Evolutionary conservation across 2,113 vertebrate genomes (phyloP).

Genomic region (Crotalus horridus): DNA sequence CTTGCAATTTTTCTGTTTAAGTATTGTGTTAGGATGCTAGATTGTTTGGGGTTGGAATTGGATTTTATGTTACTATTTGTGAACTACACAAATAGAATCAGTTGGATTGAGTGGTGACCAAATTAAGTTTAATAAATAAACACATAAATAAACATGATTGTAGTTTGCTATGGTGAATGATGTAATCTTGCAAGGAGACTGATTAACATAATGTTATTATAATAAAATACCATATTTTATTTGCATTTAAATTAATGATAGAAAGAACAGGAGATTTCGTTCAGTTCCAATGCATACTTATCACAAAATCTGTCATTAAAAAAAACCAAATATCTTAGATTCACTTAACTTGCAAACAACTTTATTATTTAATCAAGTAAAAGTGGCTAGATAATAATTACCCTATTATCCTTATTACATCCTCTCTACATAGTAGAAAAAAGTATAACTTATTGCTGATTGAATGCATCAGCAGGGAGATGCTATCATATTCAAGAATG

Average conservation of each 20-base stretch:
- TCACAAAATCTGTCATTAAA: neutral
- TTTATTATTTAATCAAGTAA: constrained; percentile 13
- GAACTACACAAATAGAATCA: neutral
- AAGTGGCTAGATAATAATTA: constrained; percentile 9
- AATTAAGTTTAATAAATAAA: neutral
- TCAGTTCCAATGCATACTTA: neutral
- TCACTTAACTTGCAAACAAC: neutral
- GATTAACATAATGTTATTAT: neutral
- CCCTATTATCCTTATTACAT: constrained; percentile 9
- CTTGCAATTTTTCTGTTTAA: neutral
- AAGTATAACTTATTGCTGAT: neutral
- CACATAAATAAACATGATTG: neutral
- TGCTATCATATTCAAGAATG: neutral
- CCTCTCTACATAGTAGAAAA: neutral
- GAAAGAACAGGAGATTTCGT: neutral
- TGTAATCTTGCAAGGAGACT: neutral
- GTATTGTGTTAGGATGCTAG: neutral
- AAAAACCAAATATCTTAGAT: neutral
- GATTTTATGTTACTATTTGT: neutral
- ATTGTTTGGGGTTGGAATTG: neutral
- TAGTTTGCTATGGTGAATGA: neutral
- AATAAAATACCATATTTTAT: neutral
- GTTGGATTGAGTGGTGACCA: neutral
- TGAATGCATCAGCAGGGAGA: neutral
- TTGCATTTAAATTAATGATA: neutral